Evolutionary conservation across 2,113 vertebrate genomes (phyloP), one percentile per base, ranked within the genome.

Genomic region (Pachyramphus minor): DNA sequence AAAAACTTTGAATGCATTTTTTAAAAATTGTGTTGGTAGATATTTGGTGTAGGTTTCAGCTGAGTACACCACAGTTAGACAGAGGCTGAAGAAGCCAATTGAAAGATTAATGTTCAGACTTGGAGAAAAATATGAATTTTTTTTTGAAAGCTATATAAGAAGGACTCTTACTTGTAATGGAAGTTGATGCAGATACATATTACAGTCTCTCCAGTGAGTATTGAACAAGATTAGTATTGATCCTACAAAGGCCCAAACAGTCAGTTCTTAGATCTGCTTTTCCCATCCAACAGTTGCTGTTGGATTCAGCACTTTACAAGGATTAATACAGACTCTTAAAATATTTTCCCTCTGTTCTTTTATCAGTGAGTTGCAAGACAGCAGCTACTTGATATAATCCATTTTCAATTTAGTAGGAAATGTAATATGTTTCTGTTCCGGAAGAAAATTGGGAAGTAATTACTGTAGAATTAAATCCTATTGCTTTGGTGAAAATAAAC

Each of bases 391-490:
- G 66, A 77, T 85, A 72, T 75, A 92, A 82, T 89, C 63, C 14
- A 17, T 79, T 95, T 95, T 84, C 37, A 37, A 22, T 92, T 93
- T 71, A 78, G 50, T 77, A 79, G 74, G 82, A 88, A 84, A 52
- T 39, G 42, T 55, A 89, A 87, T 83, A 45, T 74, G 41, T 81
- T 92, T 79, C n/a, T 93, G 67, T 87, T 69, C 58, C 78, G 69
- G 35, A 90, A 44, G 37, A 94, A 93, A 90, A 87, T 66, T 62
- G 72, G 47, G 56, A 93, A 80, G 76, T 91, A 94, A 91, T 93
- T 95, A 96, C 52, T 95, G 78, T 74, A 75, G 67, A 92, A 96
- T 94, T 90, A 87, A 93, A 94, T 93, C 80, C 71, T 89, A 24
- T 75, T 73, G 71, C 86, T 89, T 89, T 39, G 92, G 52, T 89